phyloP scores from a whole-genome alignment of 2,113 vertebrate genomes.

The Megatriorchis doriae region DNA sequence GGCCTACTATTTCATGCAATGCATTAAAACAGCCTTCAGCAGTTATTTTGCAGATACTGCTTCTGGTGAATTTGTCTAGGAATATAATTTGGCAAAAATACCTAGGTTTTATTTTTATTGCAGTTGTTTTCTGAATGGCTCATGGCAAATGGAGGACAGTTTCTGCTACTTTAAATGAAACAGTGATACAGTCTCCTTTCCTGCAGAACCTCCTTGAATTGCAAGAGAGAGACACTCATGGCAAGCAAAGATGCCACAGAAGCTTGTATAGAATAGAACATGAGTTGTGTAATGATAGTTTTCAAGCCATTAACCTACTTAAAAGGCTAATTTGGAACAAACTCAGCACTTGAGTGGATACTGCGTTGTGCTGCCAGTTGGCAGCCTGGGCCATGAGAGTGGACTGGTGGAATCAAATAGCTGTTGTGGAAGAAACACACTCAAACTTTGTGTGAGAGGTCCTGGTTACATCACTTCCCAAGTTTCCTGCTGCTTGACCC shows the following conservation, averaged over 20 bases:
- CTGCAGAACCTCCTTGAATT: neutral
- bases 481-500: neutral
- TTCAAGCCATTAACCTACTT: conserved; percentile 63
- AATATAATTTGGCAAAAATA: neutral
- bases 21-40: neutral
- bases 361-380: conserved; percentile 44
- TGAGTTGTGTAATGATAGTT: conserved; percentile 49
- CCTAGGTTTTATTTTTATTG: neutral
- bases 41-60: neutral
- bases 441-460: conserved; percentile 21
- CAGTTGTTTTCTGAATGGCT: neutral
- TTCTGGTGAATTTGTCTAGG: neutral
- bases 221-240: neutral
- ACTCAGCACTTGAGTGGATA: neutral
- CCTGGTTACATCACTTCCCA: neutral
- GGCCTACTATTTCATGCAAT: neutral
- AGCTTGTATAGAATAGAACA: conserved; percentile 17
- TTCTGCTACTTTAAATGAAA: neutral
- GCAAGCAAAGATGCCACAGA: conserved; percentile 22
- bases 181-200: neutral
- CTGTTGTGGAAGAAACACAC: conserved; percentile 7
- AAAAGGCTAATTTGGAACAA: conserved; percentile 66
- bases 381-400: neutral
- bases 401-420: neutral
- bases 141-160: neutral